Conservation (phyloP, 2,888 invertebrate species). For the Pheosia tremula region DNA sequence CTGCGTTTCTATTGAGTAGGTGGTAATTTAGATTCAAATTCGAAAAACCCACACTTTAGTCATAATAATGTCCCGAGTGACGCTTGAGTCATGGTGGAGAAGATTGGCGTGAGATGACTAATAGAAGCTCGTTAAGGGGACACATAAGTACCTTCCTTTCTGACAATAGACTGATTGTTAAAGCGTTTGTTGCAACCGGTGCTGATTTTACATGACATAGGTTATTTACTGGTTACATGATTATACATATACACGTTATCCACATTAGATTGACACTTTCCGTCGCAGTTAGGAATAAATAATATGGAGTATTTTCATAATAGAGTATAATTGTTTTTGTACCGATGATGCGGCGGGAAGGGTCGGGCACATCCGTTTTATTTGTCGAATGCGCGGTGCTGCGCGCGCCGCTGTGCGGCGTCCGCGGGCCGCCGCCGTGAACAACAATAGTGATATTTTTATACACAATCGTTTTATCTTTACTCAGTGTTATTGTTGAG, state of each 20-base stretch:
- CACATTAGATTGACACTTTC: constrained; percentile 60
- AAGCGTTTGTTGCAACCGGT: constrained; percentile 83
- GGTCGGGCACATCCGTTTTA: constrained; percentile 64
- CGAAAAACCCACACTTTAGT: constrained; percentile 33
- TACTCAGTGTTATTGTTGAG: constrained; percentile 82
- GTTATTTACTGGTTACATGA: constrained; percentile 84
- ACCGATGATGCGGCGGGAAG: constrained; percentile 59
- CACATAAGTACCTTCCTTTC: constrained; percentile 76
- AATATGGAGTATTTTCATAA: constrained; percentile 74
- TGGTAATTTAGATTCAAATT: constrained; percentile 22
- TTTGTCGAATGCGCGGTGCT: constrained; percentile 64
- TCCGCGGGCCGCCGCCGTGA: constrained; percentile 51
- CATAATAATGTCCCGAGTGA: constrained; percentile 21
- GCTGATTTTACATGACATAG: constrained; percentile 82
- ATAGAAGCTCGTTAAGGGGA: constrained; percentile 64
- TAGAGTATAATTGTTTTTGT: constrained; percentile 75
- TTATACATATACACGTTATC: constrained; percentile 75
- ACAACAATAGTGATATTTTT: constrained; percentile 81
- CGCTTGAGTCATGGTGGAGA: constrained; percentile 43
- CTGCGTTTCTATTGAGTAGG: constrained; percentile 17
- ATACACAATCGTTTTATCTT: constrained; percentile 83
- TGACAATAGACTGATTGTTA: constrained; percentile 84
- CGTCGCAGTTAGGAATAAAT: constrained; percentile 56
- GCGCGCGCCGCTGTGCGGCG: constrained; percentile 37
- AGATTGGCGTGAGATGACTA: constrained; percentile 51